Conservation (phyloP, 2,888 invertebrate species). For the Limnephilus auricula region DNA sequence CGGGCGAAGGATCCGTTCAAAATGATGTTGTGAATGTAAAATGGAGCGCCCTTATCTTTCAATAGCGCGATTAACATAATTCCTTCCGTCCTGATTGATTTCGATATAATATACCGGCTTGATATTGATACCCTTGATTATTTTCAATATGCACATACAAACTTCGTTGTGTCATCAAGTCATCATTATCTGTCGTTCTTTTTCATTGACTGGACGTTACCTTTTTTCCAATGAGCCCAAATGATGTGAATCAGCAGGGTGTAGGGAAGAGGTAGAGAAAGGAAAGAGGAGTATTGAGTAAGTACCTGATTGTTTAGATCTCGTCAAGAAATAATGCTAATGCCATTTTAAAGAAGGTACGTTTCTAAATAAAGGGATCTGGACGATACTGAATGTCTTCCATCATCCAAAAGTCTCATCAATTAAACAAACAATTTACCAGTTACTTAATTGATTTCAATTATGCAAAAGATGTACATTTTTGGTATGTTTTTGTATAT, state of each 20-base stretch:
- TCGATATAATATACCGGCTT: background rate
- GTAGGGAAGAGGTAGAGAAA: background rate
- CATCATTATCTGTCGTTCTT: background rate
- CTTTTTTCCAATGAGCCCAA: background rate
- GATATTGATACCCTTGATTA: background rate
- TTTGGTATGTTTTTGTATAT: too few relatives aligned
- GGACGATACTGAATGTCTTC: too few relatives aligned
- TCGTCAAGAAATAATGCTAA: background rate
- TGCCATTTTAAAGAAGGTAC: background rate
- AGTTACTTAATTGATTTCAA: background rate
- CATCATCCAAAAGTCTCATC: too few relatives aligned
- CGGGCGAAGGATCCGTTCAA: slow-evolving; percentile 3
- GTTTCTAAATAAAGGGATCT: too few relatives aligned
- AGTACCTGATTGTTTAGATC: background rate
- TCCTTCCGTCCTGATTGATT: slow-evolving; percentile 12
- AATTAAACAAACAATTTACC: too few relatives aligned
- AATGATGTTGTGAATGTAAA: slow-evolving; percentile 12
- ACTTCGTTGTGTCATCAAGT: background rate
- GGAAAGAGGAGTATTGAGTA: background rate
- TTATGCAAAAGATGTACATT: background rate
- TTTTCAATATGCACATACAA: background rate
- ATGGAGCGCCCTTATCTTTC: slow-evolving; percentile 23
- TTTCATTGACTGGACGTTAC: background rate
- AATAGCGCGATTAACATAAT: slow-evolving; percentile 10
- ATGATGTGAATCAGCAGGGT: background rate